Percentiles rank a stretch among this genome's conserved stretches.
These are phyloP conservation scores for Zaprionus davidi DNA, from an alignment of 1,140 invertebrate species.

Conservation along the genomic window DNA sequence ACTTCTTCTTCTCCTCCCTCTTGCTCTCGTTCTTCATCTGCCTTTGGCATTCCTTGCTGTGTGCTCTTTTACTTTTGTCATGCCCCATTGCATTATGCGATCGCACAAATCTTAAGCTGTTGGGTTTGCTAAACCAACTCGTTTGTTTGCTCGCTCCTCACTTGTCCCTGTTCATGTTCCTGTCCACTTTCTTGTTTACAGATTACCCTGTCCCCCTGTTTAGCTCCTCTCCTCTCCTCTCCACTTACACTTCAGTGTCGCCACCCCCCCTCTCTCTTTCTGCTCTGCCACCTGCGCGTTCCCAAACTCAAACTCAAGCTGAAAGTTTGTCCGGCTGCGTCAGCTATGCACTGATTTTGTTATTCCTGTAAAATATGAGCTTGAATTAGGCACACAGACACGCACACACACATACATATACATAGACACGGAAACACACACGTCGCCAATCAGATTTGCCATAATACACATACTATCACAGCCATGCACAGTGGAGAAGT, in stretches of 20 bases:
- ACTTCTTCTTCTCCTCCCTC: background rate
- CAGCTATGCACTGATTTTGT: conserved; percentile 75
- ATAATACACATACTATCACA: conserved; percentile 17
- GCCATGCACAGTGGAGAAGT: conserved; percentile 7
- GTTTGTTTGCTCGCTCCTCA: conserved; percentile 37
- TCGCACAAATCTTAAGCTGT: conserved; percentile 36
- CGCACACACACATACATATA: conserved; percentile 18
- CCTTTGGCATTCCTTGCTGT: conserved; percentile 28
- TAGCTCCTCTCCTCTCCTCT: background rate
- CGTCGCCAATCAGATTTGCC: conserved; percentile 26
- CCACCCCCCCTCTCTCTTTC: too few species aligned
- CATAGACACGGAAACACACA: conserved; percentile 14
- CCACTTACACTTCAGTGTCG: background rate
- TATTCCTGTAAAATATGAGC: conserved; percentile 79
- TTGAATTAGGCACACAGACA: conserved; percentile 63
- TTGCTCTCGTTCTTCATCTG: background rate
- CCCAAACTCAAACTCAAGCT: conserved; percentile 40
- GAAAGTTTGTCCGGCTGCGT: conserved; percentile 52
- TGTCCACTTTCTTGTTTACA: conserved; percentile 48
- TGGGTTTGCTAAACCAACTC: conserved; percentile 42
- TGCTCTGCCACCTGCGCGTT: conserved; percentile 33
- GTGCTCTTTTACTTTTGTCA: background rate
- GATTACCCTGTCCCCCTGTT: conserved; percentile 14
- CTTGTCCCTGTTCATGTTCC: conserved; percentile 32
- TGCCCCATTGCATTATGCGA: conserved; percentile 38